A percentile compares a stretch with the other conserved stretches of the same genome.
These are phyloP conservation scores for Cecropterus lyciades DNA, from an alignment of 1,140 invertebrate genomes.

Conservation along the genomic window DNA sequence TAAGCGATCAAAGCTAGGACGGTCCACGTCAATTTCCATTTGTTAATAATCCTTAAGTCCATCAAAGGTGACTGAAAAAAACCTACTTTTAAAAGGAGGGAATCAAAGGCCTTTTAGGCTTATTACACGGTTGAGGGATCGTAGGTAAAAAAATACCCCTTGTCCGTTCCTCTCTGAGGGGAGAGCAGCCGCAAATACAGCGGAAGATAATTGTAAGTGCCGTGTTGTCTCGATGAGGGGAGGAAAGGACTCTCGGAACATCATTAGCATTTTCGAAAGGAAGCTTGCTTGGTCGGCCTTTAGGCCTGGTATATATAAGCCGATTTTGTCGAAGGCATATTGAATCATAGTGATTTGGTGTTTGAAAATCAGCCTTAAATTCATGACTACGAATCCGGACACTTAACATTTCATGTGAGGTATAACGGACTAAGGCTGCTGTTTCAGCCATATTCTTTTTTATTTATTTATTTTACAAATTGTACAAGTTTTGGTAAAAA, in stretches of 20 bases:
- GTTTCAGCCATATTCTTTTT: too few relatives aligned
- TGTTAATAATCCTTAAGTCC: conserved; percentile 51
- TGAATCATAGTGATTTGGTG: too few relatives aligned
- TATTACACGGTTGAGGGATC: conserved; percentile 59
- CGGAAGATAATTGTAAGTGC: conserved; percentile 39
- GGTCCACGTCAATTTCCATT: conserved; percentile 36
- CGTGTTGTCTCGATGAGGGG: conserved; percentile 16
- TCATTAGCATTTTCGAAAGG: conserved; percentile 31
- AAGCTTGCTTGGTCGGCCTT: conserved; percentile 2
- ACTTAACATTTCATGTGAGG: too few relatives aligned
- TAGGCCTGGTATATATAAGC: neutral
- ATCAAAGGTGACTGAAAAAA: conserved; percentile 55
- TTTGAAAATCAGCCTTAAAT: too few relatives aligned
- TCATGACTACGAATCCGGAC: too few relatives aligned
- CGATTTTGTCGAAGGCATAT: neutral
- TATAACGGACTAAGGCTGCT: too few relatives aligned
- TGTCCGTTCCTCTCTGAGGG: conserved; percentile 33
- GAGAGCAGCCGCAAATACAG: conserved; percentile 29
- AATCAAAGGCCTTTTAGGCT: conserved; percentile 69
- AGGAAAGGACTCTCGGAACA: conserved; percentile 18
- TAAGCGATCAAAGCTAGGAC: neutral
- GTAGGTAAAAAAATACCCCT: conserved; percentile 47
- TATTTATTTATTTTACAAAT: too few relatives aligned
- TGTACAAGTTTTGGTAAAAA: too few relatives aligned
- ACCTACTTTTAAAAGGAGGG: conserved; percentile 50